Conservation (phyloP, 2,888 invertebrate species). For the Griposia aprilina region DNA sequence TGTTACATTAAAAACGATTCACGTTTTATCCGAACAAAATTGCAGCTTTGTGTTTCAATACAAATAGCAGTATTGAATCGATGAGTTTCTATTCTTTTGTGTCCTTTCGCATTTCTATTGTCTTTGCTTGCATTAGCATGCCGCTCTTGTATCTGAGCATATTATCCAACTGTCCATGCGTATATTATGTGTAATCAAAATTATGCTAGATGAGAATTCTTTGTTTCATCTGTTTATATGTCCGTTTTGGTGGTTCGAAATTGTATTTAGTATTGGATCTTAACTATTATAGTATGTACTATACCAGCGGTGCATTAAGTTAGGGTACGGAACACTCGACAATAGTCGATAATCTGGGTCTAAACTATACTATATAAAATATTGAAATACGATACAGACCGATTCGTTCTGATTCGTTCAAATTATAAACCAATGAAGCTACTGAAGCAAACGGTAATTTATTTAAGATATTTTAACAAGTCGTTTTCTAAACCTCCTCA, state of each 20-base stretch:
- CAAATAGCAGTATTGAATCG: conserved; percentile 49
- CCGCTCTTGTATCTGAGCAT: conserved; percentile 19
- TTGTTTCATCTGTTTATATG: conserved; percentile 10
- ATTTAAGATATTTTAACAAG: too few species aligned
- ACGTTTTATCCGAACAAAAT: conserved; percentile 40
- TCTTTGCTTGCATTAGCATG: conserved; percentile 53
- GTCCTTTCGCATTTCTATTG: conserved; percentile 63
- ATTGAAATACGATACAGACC: too few species aligned
- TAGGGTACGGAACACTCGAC: too few species aligned
- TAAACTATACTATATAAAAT: too few species aligned
- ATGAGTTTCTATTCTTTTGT: conserved; percentile 60
- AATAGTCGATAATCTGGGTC: too few species aligned
- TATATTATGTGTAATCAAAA: conserved; percentile 38
- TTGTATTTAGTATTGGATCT: not conserved
- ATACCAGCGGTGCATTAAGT: too few species aligned
- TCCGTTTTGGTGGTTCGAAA: not conserved
- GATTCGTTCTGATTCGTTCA: too few species aligned
- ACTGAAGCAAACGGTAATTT: conserved; percentile 17
- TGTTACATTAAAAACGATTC: conserved; percentile 42
- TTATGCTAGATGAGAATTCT: conserved; percentile 36
- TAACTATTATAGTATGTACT: not conserved
- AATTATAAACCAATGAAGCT: not conserved
- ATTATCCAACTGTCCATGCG: conserved; percentile 39
- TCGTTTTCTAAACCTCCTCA: not conserved
- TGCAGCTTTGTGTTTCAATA: conserved; percentile 49